phyloP scores from a whole-genome alignment of 2,888 invertebrate species.

The Phalangium opilio region DNA sequence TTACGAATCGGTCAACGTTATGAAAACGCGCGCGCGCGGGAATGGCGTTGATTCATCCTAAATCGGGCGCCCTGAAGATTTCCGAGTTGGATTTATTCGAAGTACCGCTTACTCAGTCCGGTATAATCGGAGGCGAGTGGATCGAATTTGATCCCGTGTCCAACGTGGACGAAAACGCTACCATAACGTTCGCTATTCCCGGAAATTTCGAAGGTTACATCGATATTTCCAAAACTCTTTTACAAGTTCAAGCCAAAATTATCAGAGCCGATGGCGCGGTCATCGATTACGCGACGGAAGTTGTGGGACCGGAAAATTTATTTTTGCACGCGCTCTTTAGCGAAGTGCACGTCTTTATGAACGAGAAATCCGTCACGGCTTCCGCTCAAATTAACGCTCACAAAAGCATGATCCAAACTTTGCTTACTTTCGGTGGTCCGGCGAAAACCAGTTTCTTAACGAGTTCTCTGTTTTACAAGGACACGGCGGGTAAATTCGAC shows the following conservation, averaged over 20 bases:
- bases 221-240: conserved; percentile 3
- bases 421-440: too few species aligned
- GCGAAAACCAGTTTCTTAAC: too few species aligned
- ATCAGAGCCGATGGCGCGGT: conserved; percentile 1
- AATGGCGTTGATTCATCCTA: too few species aligned
- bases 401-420: too few species aligned
- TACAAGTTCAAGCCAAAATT: conserved; percentile 9
- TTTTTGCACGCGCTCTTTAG: conserved; percentile 7
- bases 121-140: conserved; percentile 7
- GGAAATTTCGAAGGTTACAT: conserved; percentile 8
- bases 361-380: too few species aligned
- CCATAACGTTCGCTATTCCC: conserved; percentile 8
- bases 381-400: too few species aligned
- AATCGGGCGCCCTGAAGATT: background rate
- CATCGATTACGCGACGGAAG: background rate
- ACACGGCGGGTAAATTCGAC: too few species aligned
- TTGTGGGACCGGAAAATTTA: conserved; percentile 4
- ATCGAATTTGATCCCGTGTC: conserved; percentile 9
- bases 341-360: too few species aligned
- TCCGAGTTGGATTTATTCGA: conserved; percentile 10
- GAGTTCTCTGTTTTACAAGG: too few species aligned
- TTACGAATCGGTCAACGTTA: too few species aligned
- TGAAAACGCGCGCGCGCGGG: too few species aligned
- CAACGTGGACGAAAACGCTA: conserved; percentile 6
- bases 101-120: conserved; percentile 7